These are phyloP conservation scores for Galeruca laticollis DNA, from an alignment of 2,888 invertebrate species.

Conservation along the genomic window DNA sequence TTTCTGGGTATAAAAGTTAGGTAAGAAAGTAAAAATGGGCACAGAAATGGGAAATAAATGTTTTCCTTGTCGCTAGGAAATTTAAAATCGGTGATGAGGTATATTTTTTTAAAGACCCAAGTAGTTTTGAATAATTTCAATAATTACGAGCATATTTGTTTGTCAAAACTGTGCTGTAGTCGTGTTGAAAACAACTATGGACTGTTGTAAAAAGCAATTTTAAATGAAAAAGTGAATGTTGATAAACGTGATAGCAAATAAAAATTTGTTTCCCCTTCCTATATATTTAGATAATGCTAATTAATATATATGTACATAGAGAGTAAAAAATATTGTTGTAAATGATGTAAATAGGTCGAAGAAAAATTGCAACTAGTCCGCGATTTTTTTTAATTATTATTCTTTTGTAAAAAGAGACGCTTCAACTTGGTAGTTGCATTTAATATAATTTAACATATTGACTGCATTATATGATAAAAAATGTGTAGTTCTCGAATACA, in stretches of 20 bases:
- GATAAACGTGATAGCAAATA: slow-evolving; percentile 59
- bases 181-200: no score
- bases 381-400: slow-evolving; percentile 41
- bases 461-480: slow-evolving; percentile 59
- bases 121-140: no score
- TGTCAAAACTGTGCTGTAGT: no score
- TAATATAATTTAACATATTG: slow-evolving; percentile 45
- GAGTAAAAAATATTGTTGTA: slow-evolving; percentile 36
- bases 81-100: no score
- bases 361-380: slow-evolving; percentile 56
- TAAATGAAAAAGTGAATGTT: slow-evolving; percentile 46
- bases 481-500: slow-evolving; percentile 47
- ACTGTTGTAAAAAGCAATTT: slow-evolving; percentile 48
- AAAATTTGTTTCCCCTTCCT: slow-evolving; percentile 47
- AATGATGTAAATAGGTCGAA: slow-evolving; percentile 43
- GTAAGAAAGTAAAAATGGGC: no score
- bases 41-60: no score
- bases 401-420: slow-evolving; percentile 37
- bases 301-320: slow-evolving; percentile 44
- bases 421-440: slow-evolving; percentile 52
- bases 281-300: slow-evolving; percentile 21
- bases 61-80: no score
- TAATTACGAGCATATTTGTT: no score
- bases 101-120: no score
- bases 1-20: no score